phyloP scores from a whole-genome alignment of 2,113 vertebrate species.

The Hydrolagus affinis region DNA sequence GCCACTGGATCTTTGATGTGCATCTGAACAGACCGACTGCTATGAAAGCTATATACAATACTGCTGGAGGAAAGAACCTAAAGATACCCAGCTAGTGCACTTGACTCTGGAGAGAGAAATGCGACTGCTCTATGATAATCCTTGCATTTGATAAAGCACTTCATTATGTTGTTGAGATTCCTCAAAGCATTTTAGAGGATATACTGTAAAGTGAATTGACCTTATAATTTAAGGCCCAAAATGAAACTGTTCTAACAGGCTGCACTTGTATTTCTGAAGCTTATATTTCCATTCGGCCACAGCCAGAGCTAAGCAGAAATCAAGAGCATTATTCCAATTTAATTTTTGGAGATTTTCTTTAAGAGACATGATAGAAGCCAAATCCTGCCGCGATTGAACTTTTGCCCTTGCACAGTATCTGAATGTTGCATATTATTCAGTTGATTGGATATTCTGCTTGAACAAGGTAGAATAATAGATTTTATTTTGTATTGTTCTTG shows the following conservation, averaged over 20 bases:
- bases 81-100: neutral
- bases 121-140: too few species aligned
- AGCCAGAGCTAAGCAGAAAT: neutral
- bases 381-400: too few species aligned
- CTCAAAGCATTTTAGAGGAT: neutral
- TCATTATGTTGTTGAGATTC: neutral
- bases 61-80: neutral
- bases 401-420: neutral
- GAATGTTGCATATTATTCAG: neutral
- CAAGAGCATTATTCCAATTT: neutral
- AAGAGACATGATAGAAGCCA: too few species aligned
- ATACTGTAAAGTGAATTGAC: neutral
- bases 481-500: neutral
- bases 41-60: neutral
- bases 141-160: too few species aligned
- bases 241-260: neutral
- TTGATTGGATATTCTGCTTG: neutral
- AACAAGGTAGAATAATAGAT: neutral
- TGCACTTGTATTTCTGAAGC: neutral
- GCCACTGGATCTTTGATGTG: too few species aligned
- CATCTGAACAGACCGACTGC: too few species aligned
- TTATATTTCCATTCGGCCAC: neutral
- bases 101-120: neutral
- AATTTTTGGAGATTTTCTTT: too few species aligned
- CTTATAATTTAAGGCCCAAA: neutral